Evolutionary conservation across 2,113 vertebrate genomes (phyloP).

Genomic region (Plecturocebus donacophilus): DNA sequence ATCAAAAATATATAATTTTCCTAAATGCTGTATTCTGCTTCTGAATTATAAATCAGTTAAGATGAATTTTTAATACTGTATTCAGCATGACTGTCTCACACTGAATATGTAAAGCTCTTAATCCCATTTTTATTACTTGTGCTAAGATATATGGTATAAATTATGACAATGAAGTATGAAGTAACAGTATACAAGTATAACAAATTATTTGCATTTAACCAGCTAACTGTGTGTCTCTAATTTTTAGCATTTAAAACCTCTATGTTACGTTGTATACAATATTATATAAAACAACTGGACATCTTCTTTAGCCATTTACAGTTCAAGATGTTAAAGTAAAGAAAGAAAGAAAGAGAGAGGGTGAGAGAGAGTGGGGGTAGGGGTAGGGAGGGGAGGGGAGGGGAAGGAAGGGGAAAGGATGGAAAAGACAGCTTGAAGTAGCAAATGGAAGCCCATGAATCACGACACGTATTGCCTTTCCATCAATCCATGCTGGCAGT

Average conservation of each 20-base stretch:
- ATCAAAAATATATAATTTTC: constrained; percentile 44
- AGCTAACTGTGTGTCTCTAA: not conserved
- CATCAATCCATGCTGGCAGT: not conserved
- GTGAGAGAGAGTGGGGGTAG: no score
- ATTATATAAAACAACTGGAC: not conserved
- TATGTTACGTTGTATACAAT: not conserved
- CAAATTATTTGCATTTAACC: constrained; percentile 14
- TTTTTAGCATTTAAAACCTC: constrained; percentile 5
- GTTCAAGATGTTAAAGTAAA: not conserved
- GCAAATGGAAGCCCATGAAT: not conserved
- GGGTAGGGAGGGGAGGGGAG: no score
- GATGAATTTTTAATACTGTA: not conserved
- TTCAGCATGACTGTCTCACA: not conserved
- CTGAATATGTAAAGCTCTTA: not conserved
- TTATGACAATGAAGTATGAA: not conserved
- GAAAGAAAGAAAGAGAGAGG: not conserved
- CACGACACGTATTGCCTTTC: not conserved
- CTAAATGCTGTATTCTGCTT: not conserved
- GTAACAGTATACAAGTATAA: not conserved
- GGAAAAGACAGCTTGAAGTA: not conserved
- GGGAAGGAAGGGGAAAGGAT: no score
- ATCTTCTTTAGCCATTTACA: not conserved
- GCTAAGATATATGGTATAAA: not conserved
- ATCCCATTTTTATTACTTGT: not conserved
- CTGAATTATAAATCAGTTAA: constrained; percentile 7